Conservation (phyloP, 2,888 invertebrate species). For the Oscheius onirici region DNA sequence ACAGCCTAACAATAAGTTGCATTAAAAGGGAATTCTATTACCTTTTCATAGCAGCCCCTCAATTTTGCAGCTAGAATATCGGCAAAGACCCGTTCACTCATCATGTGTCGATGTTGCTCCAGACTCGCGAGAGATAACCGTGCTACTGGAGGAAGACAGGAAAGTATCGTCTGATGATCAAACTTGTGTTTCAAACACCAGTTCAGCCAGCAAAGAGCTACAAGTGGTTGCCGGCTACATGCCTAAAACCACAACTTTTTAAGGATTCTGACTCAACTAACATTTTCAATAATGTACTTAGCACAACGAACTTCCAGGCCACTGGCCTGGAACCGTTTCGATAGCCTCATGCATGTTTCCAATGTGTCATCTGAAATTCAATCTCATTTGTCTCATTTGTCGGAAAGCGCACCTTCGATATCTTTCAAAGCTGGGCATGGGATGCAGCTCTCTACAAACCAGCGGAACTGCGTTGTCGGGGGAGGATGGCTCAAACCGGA, state of each 20-base stretch:
- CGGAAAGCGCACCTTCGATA: slow-evolving; percentile 54
- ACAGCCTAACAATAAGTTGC: slow-evolving; percentile 56
- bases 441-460: slow-evolving; percentile 69
- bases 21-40: no score
- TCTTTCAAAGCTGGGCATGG: slow-evolving; percentile 68
- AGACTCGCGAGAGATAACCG: slow-evolving; percentile 62
- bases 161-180: slow-evolving; percentile 43
- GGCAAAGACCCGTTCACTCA: slow-evolving; percentile 63
- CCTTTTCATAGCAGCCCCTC: slow-evolving; percentile 66
- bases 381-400: not conserved
- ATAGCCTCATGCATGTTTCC: slow-evolving; percentile 70
- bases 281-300: slow-evolving; percentile 66
- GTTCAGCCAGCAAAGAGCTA: slow-evolving; percentile 69
- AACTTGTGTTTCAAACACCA: slow-evolving; percentile 69
- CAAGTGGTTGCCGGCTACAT: slow-evolving; percentile 58
- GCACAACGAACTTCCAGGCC: slow-evolving; percentile 63
- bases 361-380: slow-evolving; percentile 63
- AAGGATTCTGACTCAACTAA: slow-evolving; percentile 29
- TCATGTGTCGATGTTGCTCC: slow-evolving; percentile 68
- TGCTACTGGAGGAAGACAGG: slow-evolving; percentile 63
- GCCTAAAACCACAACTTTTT: slow-evolving; percentile 35
- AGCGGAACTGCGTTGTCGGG: slow-evolving; percentile 59
- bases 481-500: slow-evolving; percentile 51
- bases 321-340: slow-evolving; percentile 63
- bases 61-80: slow-evolving; percentile 69